A percentile compares a stretch with the other conserved stretches of the same genome.
Conservation (phyloP, 2,113 vertebrate species). For the Alethe castanea region DNA sequence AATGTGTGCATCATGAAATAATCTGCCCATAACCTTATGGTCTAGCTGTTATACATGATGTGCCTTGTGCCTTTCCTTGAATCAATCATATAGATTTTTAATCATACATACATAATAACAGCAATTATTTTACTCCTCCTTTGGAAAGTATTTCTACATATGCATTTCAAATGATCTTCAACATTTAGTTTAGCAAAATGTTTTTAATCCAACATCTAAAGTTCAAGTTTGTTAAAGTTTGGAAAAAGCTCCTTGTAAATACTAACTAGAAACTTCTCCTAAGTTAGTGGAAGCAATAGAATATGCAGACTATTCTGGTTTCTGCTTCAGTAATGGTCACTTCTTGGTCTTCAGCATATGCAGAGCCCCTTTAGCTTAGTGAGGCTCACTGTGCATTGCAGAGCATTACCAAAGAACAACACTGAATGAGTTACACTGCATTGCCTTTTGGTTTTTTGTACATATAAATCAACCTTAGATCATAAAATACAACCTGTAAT, state of each 20-base stretch:
- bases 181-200: not conserved
- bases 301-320: not conserved
- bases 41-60: not conserved
- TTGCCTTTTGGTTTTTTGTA: constrained; percentile 25
- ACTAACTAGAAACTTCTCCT: not conserved
- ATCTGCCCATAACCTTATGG: not conserved
- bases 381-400: not conserved
- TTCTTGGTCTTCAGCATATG: not conserved
- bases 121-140: not conserved
- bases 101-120: not conserved
- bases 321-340: not conserved
- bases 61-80: not conserved
- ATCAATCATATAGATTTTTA: not conserved
- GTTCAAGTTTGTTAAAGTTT: not conserved
- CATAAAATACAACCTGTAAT: constrained; percentile 73
- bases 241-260: not conserved
- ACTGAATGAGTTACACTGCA: not conserved
- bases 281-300: not conserved
- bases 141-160: not conserved
- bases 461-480: constrained; percentile 44
- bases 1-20: not conserved
- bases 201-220: not conserved
- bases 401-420: not conserved
- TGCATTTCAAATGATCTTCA: not conserved
- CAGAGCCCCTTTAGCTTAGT: not conserved